These are phyloP conservation scores for Cnemophilus loriae DNA, from an alignment of 2,113 vertebrate genomes.

Conservation along the genomic window DNA sequence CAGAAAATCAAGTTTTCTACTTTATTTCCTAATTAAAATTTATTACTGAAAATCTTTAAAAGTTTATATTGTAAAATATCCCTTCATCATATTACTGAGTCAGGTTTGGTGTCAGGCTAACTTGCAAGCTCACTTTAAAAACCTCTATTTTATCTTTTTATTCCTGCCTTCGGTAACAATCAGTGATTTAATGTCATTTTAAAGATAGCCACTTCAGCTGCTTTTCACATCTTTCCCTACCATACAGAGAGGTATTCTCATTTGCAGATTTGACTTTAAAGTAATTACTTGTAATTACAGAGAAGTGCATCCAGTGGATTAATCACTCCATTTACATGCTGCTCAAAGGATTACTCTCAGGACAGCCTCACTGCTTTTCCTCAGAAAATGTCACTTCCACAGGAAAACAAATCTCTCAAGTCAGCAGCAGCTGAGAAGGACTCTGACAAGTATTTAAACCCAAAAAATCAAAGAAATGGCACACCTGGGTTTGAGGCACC, in stretches of 20 bases:
- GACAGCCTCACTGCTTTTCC: neutral
- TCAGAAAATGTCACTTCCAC: slow-evolving; percentile 2
- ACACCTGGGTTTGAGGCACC: neutral
- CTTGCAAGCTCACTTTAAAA: neutral
- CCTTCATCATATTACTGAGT: neutral
- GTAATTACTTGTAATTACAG: slow-evolving; percentile 50
- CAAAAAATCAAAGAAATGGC: neutral
- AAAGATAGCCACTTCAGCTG: slow-evolving; percentile 18
- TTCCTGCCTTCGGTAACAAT: neutral
- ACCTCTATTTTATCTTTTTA: neutral
- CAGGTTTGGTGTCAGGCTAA: neutral
- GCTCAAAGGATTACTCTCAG: slow-evolving; percentile 9
- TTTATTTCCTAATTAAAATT: neutral
- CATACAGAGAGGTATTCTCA: slow-evolving; percentile 22
- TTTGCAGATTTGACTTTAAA: slow-evolving; percentile 47
- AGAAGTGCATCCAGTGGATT: slow-evolving; percentile 30
- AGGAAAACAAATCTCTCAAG: slow-evolving; percentile 20
- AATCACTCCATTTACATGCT: slow-evolving; percentile 37
- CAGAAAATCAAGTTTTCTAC: neutral
- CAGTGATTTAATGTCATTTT: slow-evolving; percentile 1
- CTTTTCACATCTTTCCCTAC: slow-evolving; percentile 1
- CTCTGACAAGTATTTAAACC: neutral
- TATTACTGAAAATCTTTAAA: neutral
- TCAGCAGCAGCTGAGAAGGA: neutral
- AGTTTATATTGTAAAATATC: neutral